Evolutionary conservation across 2,888 invertebrate genomes (phyloP), one percentile per base, ranked within the genome.

Genomic region (Stomorhina lunata): DNA sequence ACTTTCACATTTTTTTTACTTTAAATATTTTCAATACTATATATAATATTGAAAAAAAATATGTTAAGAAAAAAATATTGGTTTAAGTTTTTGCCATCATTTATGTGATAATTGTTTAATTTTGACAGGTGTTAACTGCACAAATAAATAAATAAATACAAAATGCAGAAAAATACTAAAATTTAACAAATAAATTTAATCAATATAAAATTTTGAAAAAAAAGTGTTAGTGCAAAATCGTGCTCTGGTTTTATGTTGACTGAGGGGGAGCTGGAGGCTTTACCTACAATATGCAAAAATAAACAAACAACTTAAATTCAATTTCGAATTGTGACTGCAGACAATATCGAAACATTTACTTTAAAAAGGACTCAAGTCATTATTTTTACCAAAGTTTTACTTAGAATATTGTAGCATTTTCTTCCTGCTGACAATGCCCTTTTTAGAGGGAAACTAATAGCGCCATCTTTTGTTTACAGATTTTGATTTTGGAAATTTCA

Each of bases 41-140:
- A 45, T 63, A 63, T 34, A 25, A 1, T 45, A 53, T 25, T 29
- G 27, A 45, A 45, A 61, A 20, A 15, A 25, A 10, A n/a, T 63
- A 61, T 61, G 27, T 15, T 12, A 2, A 6, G 1, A 12, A 6
- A 17, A 34, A 37, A 53, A n/a, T 65, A 1, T 55, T n/a, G 20
- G 37, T 59, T 22, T 7, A n/a, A n/a, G n/a, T 17, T 32, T 34
- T 57, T 57, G 45, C 50, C 37, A 63, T 40, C 55, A 32, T 53
- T 53, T 57, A 25, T 32, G 40, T 43, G 50, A 65, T 78, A 78
- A 81, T 75, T 78, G 73, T 78, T 59, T 25, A 57, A 34, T 69
- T 68, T 75, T 78, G 81, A 78, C 81, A 78, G 78, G 78, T 81
- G 81, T 81, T 81, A 75, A 81, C 57, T 69, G 73, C 27, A 59